phyloP scores from a whole-genome alignment of 2,113 vertebrate genomes.

The Dascyllus trimaculatus region DNA sequence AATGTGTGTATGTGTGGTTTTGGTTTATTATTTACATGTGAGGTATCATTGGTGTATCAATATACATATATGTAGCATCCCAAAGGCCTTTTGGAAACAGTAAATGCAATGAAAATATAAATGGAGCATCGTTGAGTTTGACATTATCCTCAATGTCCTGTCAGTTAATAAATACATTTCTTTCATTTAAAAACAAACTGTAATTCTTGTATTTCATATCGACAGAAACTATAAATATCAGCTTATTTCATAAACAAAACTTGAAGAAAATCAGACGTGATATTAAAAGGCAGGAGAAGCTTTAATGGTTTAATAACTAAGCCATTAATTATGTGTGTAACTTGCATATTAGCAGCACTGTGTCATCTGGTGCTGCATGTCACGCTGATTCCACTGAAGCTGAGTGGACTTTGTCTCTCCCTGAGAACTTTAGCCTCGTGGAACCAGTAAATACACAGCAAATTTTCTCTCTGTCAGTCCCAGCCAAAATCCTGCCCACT shows the following conservation, averaged over 20 bases:
- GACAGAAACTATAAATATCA: conserved; percentile 77
- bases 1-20: conserved; percentile 44
- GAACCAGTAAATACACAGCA: conserved; percentile 28
- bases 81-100: conserved; percentile 21
- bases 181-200: conserved; percentile 50
- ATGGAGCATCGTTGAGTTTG: conserved; percentile 32
- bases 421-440: conserved; percentile 62
- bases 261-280: conserved; percentile 28
- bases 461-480: conserved; percentile 83
- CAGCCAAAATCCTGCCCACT: conserved; percentile 95
- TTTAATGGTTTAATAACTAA: conserved; percentile 38
- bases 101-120: conserved; percentile 43
- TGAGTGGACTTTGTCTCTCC: conserved; percentile 50
- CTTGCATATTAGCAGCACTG: conserved; percentile 58
- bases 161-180: conserved; percentile 75
- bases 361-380: conserved; percentile 49
- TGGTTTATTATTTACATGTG: conserved; percentile 59
- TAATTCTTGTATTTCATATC: conserved; percentile 55
- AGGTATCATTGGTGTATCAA: conserved; percentile 66
- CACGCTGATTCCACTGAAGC: conserved; percentile 39
- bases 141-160: conserved; percentile 55
- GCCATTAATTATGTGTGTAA: conserved; percentile 32
- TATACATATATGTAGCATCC: conserved; percentile 18
- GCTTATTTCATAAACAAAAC: conserved; percentile 64
- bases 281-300: conserved; percentile 6